Evolutionary conservation across 2,113 vertebrate species (phyloP).

Genomic region (Meleagris gallopavo): DNA sequence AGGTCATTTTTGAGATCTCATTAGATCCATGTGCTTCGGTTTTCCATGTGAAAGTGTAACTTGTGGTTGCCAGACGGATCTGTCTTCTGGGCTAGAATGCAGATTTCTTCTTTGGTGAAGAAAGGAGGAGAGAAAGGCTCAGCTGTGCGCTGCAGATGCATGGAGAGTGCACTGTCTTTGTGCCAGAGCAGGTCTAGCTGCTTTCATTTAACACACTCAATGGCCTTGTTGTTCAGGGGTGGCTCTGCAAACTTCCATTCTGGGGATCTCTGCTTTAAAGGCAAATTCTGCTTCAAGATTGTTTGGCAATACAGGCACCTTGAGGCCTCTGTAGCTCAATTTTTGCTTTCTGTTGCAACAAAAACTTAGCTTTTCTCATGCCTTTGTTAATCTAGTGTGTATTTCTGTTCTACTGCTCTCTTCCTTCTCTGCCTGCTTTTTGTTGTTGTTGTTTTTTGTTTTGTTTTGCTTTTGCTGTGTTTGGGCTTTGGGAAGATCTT

Average conservation of each 20-base stretch:
- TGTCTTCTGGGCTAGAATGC: neutral
- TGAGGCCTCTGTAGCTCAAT: neutral
- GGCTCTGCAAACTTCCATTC: neutral
- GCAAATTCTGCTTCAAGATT: neutral
- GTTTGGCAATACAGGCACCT: neutral
- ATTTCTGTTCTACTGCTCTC: neutral
- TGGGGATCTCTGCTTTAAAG: neutral
- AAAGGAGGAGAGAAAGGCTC: neutral
- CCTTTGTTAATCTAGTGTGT: neutral
- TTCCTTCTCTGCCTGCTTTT: neutral
- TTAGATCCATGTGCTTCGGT: neutral
- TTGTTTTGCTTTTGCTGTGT: neutral
- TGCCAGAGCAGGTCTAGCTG: neutral
- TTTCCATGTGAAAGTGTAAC: neutral
- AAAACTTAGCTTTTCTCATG: neutral
- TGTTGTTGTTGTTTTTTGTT: neutral
- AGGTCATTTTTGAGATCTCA: neutral
- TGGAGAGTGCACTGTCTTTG: rapidly evolving
- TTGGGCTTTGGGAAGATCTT: neutral
- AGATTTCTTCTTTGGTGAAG: neutral
- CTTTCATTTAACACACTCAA: neutral
- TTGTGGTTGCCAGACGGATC: neutral
- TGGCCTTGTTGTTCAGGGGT: rapidly evolving
- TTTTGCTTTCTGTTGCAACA: neutral
- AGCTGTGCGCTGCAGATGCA: neutral